Percentiles rank a stretch among this genome's conserved stretches.
These are phyloP conservation scores for Protonibea diacanthus DNA, from an alignment of 2,797 vertebrate species.

Conservation along the genomic window DNA sequence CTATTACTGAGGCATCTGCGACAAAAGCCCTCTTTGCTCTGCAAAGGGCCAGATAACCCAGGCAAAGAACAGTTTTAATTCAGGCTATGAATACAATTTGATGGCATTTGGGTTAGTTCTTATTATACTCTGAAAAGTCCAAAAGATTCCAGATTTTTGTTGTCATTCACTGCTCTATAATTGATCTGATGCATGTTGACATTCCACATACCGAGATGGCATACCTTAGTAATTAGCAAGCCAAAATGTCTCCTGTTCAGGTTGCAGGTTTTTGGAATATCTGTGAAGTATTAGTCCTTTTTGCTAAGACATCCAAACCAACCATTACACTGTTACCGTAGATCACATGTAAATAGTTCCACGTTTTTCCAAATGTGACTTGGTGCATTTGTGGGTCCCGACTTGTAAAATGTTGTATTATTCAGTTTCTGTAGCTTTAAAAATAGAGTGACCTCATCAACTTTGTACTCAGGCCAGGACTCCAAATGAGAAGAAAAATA, in stretches of 20 bases:
- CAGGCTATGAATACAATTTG: conserved; percentile 2
- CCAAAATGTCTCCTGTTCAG: conserved; percentile 42
- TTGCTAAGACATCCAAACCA: not conserved
- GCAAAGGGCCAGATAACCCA: conserved; percentile 23
- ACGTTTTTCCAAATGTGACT: conserved; percentile 9
- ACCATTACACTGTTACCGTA: not conserved
- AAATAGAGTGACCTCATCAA: conserved; percentile 88
- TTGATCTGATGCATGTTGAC: conserved; percentile 64
- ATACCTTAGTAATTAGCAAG: conserved; percentile 58
- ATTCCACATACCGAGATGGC: conserved; percentile 56
- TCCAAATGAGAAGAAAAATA: conserved; percentile 89
- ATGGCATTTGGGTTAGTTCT: conserved; percentile 4
- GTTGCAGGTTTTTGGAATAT: conserved; percentile 25
- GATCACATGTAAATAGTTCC: not conserved
- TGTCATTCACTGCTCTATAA: conserved; percentile 21
- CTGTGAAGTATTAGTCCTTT: conserved; percentile 15
- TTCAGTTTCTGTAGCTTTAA: conserved; percentile 77
- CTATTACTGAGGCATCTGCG: conserved; percentile 53
- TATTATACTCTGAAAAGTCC: not conserved
- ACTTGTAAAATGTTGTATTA: conserved; percentile 16
- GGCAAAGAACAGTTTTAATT: conserved; percentile 8
- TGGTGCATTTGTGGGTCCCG: conserved; percentile 8
- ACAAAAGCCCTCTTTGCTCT: conserved; percentile 51
- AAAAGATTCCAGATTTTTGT: conserved; percentile 21
- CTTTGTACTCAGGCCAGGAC: conserved; percentile 89